Evolutionary conservation across 2,888 invertebrate species (phyloP).

Genomic region (Microctonus aethiopoides): DNA sequence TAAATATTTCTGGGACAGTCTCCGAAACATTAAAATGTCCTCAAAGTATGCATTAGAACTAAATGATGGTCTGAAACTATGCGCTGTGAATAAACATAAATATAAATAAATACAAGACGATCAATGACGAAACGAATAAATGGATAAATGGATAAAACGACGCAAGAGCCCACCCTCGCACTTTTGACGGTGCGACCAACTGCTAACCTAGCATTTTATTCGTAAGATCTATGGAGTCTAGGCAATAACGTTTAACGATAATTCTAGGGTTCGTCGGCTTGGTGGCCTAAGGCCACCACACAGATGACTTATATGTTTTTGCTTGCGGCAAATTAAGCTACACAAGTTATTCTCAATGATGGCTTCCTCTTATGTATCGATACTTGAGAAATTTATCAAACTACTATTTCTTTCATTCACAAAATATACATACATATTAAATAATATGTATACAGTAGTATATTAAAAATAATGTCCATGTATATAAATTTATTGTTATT

Average conservation of each 20-base stretch:
- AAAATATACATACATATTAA: background rate
- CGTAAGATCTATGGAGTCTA: constrained; percentile 66
- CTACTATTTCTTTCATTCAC: background rate
- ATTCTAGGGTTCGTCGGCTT: constrained; percentile 61
- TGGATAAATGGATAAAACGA: constrained; percentile 4
- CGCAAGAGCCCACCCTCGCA: constrained; percentile 55
- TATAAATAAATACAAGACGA: background rate
- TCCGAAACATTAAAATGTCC: too few relatives aligned
- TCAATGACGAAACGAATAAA: constrained; percentile 9
- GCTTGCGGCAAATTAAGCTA: constrained; percentile 48
- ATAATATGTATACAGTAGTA: too few relatives aligned
- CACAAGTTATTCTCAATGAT: constrained; percentile 28
- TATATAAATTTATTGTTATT: too few relatives aligned
- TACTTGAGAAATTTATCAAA: background rate
- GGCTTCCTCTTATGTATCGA: constrained; percentile 8
- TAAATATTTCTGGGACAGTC: too few relatives aligned
- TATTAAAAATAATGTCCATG: too few relatives aligned
- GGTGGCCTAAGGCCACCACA: constrained; percentile 50
- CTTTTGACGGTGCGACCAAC: constrained; percentile 44
- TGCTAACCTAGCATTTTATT: constrained; percentile 66
- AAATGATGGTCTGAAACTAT: too few relatives aligned
- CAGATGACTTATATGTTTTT: constrained; percentile 61
- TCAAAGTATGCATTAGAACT: too few relatives aligned
- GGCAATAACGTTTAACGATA: constrained; percentile 67
- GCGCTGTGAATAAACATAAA: too few relatives aligned